These are phyloP conservation scores for Pedionomus torquatus DNA, from an alignment of 2,113 vertebrate species.

Conservation along the genomic window DNA sequence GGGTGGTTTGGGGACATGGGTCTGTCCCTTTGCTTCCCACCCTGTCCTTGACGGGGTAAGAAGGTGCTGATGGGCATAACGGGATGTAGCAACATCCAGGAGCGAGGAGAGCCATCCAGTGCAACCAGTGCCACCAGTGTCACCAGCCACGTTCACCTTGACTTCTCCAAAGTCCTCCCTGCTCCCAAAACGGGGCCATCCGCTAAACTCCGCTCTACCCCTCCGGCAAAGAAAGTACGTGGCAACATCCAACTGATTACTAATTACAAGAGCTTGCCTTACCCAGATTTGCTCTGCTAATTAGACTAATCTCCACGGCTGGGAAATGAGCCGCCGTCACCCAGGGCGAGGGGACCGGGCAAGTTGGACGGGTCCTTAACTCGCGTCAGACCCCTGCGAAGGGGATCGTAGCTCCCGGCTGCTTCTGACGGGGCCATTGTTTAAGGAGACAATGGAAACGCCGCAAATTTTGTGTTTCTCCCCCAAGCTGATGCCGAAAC, in stretches of 20 bases:
- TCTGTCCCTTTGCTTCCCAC: background rate
- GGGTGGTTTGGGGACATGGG: background rate
- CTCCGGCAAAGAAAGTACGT: background rate
- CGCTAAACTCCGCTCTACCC: background rate
- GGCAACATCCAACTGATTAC: constrained; percentile 25
- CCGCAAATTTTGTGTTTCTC: background rate
- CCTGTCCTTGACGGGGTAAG: fast-evolving
- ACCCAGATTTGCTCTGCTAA: constrained; percentile 54
- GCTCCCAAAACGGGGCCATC: background rate
- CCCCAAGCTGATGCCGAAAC: background rate
- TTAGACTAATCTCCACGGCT: constrained; percentile 3
- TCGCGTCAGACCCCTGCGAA: background rate
- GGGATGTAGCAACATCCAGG: fast-evolving
- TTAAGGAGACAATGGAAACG: background rate
- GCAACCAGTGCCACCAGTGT: background rate
- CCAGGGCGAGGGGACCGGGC: background rate
- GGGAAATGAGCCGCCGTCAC: constrained; percentile 21
- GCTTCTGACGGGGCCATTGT: background rate
- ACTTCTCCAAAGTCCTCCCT: background rate
- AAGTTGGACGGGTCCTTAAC: background rate
- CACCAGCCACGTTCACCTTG: background rate
- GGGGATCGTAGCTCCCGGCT: background rate
- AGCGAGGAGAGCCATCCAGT: background rate
- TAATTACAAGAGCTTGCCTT: constrained; percentile 38
- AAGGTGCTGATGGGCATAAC: background rate